phyloP scores from a whole-genome alignment of 2,113 vertebrate genomes.

The Cercopithecus mona region DNA sequence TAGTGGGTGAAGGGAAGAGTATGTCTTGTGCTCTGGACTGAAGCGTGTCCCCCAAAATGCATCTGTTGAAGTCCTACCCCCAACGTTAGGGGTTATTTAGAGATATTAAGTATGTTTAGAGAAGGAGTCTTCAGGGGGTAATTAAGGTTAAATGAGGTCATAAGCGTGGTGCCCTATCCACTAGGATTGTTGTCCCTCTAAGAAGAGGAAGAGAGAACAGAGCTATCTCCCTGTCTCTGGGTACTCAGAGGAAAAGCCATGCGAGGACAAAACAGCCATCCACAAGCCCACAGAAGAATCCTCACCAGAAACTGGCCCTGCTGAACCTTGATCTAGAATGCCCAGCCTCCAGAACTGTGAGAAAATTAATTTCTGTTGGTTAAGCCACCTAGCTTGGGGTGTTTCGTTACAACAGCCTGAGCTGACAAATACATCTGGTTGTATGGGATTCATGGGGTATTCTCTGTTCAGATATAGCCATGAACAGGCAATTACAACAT shows the following conservation, averaged over 20 bases:
- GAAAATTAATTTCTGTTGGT: not conserved
- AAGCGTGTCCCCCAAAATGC: not conserved
- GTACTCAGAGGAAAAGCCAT: not conserved
- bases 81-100: not conserved
- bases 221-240: not conserved
- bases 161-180: not conserved
- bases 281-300: not conserved
- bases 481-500: not conserved
- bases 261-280: rapidly evolving
- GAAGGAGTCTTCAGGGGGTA: not conserved
- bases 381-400: not conserved
- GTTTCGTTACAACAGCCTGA: not conserved
- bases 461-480: not conserved
- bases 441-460: not conserved
- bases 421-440: not conserved
- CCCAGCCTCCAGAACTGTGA: not conserved
- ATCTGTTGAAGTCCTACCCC: not conserved
- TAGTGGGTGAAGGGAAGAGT: not conserved
- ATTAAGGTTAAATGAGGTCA: not conserved
- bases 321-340: not conserved
- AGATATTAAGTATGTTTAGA: not conserved
- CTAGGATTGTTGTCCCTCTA: not conserved
- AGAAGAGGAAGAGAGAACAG: not conserved
- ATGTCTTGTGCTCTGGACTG: not conserved
- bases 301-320: not conserved